A percentile compares a stretch with the other conserved stretches of the same genome.
Conservation (phyloP, 2,888 invertebrate genomes). For the Tortricodes alternella region DNA sequence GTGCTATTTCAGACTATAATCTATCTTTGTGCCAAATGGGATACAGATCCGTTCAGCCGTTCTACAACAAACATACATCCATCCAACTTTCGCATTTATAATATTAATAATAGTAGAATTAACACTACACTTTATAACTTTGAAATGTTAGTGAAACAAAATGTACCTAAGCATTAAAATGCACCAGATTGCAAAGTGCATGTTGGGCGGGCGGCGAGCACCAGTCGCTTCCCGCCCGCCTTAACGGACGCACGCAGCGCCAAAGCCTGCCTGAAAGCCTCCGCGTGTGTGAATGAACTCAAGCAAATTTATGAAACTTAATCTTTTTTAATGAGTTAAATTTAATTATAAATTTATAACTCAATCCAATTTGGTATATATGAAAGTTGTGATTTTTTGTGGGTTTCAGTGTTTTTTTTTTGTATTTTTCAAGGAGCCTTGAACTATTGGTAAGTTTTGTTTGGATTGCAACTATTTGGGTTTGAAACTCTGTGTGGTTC, state of each 20-base stretch:
- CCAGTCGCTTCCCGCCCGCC: conserved; percentile 56
- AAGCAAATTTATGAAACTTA: background rate
- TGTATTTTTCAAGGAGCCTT: background rate
- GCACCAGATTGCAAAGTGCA: conserved; percentile 45
- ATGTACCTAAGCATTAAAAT: conserved; percentile 36
- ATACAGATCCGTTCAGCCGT: no score
- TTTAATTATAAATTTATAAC: background rate
- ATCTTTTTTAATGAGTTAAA: background rate
- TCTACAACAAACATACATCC: no score
- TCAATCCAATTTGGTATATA: background rate
- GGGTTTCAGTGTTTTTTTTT: conserved; percentile 17
- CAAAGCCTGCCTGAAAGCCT: conserved; percentile 22
- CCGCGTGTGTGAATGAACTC: conserved; percentile 1
- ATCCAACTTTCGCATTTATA: no score
- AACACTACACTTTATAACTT: no score
- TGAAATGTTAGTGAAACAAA: no score
- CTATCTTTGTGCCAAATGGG: no score
- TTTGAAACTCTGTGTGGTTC: background rate
- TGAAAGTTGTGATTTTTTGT: background rate
- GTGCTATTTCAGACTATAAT: no score
- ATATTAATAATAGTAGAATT: no score
- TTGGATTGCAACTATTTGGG: background rate
- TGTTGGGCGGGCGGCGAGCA: conserved; percentile 25
- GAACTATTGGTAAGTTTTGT: conserved; percentile 4
- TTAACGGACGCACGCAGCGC: conserved; percentile 50